Percentiles rank a stretch among this genome's conserved stretches.
Conservation (phyloP, 2,113 vertebrate genomes). For the Saguinus imperator region DNA sequence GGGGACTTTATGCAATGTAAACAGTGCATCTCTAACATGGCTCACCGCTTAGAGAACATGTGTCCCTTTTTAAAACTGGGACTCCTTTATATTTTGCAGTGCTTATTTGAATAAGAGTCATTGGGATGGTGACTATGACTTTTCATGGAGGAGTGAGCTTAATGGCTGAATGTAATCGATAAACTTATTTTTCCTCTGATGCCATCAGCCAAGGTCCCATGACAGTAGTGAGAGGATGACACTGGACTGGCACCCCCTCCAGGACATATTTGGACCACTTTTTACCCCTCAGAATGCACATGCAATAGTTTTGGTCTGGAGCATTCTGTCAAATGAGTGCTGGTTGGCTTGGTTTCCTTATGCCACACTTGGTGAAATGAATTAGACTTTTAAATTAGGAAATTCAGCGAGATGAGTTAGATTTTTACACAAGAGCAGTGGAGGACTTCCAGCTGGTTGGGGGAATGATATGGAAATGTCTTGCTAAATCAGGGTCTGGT, state of each 20-base stretch:
- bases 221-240: neutral
- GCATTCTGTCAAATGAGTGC: neutral
- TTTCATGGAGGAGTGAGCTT: neutral
- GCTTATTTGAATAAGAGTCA: neutral
- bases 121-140: neutral
- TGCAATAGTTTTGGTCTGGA: neutral
- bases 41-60: neutral
- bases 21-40: neutral
- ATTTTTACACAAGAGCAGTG: slow-evolving; percentile 71
- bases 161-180: neutral
- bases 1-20: neutral
- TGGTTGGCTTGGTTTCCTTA: slow-evolving; percentile 19
- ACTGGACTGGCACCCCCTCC: neutral
- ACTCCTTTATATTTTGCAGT: neutral
- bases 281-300: neutral
- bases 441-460: slow-evolving; percentile 62
- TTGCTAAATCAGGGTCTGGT: slow-evolving; percentile 68
- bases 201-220: neutral
- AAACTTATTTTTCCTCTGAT: neutral
- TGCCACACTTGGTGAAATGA: neutral
- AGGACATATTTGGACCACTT: neutral
- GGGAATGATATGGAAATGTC: slow-evolving; percentile 43
- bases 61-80: neutral
- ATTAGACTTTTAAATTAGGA: slow-evolving; percentile 57
- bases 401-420: slow-evolving; percentile 21